Base-by-base conservation (phyloP, 2,888 invertebrate genomes). In the Eueremaeus valkanovi region DNA sequence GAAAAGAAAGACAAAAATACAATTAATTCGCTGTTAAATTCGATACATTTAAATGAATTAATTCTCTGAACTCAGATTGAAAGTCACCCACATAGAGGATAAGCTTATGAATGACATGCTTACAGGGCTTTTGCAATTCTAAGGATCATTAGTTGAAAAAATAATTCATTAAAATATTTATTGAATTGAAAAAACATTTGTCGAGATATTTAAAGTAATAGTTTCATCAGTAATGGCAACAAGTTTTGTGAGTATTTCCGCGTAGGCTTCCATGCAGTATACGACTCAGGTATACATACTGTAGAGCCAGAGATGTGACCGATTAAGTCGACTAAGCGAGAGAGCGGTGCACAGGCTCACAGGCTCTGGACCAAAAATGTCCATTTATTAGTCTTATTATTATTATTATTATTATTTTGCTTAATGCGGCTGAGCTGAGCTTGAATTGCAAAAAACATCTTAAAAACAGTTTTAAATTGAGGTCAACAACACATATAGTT, bases 231-330 rank as follows among this genome's bases (percentile, higher is more conserved):
- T 29, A 21, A 58, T 27, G 58, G 29, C 58, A 58, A 58, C 58
- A 13, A 21, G 63, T 63, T 63, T 63, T 63, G 16, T n/a, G 21
- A 40, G 2, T 63, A 63, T 63, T 63, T 63, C 63, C 63, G 63
- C 63, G 31, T 63, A 27, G 31, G 63, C 21, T 63, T 63, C n/a
- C n/a, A n/a, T 63, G n/a, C 31, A 5, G n/a, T 33, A n/a, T 63
- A 13, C 5, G 33, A 29, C 31, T 13, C 33, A 33, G 18, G 27
- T 5, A 29, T 5, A 31, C 18, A 61, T 33, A 31, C n/a, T n/a
- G n/a, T n/a, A n/a, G n/a, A n/a, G n/a, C n/a, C n/a, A 31, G 9
- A n/a, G 63, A 63, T 63, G 36, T 63, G 63, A 63, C 63, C 63
- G 63, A 63, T 63, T 63, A 63, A 58, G n/a, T 24, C 1, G 8